Base-by-base conservation (phyloP, 2,113 vertebrate genomes). In the Deroptyus accipitrinus region DNA sequence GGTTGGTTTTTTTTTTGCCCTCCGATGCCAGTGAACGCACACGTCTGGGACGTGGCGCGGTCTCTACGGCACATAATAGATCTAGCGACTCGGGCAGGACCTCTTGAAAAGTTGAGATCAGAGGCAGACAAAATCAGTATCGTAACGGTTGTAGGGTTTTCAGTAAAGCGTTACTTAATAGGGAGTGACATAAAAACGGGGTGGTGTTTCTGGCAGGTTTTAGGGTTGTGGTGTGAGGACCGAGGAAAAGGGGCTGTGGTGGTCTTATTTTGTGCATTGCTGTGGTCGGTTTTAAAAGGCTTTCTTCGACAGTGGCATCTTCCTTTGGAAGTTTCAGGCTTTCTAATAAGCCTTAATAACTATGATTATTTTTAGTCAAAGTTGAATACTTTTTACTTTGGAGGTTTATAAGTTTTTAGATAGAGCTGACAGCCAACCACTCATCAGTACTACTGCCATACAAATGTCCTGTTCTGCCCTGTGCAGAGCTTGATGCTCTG, bases 51-150 rank as follows among this genome's bases (percentile, higher is more conserved):
- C 17, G 28, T 25, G 5, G 73, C 3, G 17, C 37, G 28, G 37
- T 79, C 31, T 12, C 22, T 5, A 0, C 7, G 7, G 42, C 4
- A 1, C 66, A 3, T 41, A 3, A 4, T 41, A 3, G 27, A 8
- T 37, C 28, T 74, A 7, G 13, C 11, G 7, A 5, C n/a, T 82
- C 5, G 24, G 51, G 55, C 44, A 13, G 48, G 41, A 72, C 37
- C 57, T 16, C 59, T 48, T 22, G 7, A 9, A 9, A 82, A 90
- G 80, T 54, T 91, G n/a, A 30, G 54, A 37, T 39, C 6, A 24
- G 51, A 33, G 37, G 14, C 35, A 8, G 62, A 3, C 30, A 25
- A 8, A 63, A 19, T 35, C 6, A 6, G 8, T 10, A 4, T 52
- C 28, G 6, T 17, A 8, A 10, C 1, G 17, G 23, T 25, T 61